Evolutionary conservation across 1,140 invertebrate genomes (phyloP), one percentile per base, ranked within the genome.

Genomic region (Drosophila pseudoobscura): DNA sequence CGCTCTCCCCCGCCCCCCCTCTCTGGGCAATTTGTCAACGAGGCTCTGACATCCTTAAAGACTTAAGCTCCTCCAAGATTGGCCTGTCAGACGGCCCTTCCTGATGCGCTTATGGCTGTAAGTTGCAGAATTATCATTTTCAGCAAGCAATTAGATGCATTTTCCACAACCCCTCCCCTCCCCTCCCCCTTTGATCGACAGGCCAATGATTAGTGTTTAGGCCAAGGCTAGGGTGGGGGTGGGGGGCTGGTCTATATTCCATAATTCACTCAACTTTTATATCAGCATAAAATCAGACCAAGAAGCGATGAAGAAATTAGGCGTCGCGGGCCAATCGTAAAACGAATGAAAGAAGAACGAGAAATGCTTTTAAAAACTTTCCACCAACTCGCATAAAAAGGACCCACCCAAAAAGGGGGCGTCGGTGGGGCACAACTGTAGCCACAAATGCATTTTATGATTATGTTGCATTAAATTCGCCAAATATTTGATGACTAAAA

Each of bases 301-400:
- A 45, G 47, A 24, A 47, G 52, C 44, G 55, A 61, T 44, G 47
- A 49, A 47, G 66, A 58, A 87, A 85, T 85, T 87, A 87, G 73
- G 61, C 51, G 35, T 13, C 11, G 35, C 3, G 9, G 35, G 3
- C 31, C 45, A 74, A 66, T 80, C 77, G 50, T 74, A 87, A 74
- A 78, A 20, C 20, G 69, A 26, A 57, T 6, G 5, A 5, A 26
- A 26, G 24, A 17, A 22, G 44, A 20, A 20, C 20, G 20, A 20
- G 72, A 72, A 83, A 88, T 65, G 62, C 66, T 78, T 78, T 75
- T 65, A 63, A 56, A 74, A 76, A 75, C 65, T 46, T 75, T 83
- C 8, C 50, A 35, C 43, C 53, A 87, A 88, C 62, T 83, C 75
- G 44, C 74, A 87, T 85, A 88, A 85, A 84, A 68, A 52, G 49